A percentile compares a stretch with the other conserved stretches of the same genome.
phyloP scores from a whole-genome alignment of 2,113 vertebrate species.

The Hydrolagus affinis region DNA sequence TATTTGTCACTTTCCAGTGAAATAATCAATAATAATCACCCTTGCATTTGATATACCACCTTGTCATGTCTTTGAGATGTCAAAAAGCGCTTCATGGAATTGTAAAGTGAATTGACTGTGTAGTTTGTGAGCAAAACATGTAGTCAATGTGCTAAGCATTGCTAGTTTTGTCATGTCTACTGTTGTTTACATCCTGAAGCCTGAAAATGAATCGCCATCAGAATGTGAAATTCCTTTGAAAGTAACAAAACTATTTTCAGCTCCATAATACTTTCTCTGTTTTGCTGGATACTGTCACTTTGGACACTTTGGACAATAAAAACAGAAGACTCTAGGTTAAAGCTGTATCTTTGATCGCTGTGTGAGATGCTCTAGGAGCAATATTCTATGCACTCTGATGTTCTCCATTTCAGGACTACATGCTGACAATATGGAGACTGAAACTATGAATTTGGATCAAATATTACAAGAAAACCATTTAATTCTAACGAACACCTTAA shows the following conservation, averaged over 20 bases:
- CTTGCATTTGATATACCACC: no score
- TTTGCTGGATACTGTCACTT: no score
- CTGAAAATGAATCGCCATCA: not conserved
- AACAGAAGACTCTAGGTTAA: conserved; percentile 2
- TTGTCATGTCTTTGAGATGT: no score
- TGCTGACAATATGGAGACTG: not conserved
- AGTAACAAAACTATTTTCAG: not conserved
- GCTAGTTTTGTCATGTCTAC: no score
- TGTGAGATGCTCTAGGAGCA: not conserved
- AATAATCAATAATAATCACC: no score
- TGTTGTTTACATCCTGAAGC: not conserved
- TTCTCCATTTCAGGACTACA: conserved; percentile 1
- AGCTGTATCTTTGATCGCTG: not conserved
- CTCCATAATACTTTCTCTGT: not conserved
- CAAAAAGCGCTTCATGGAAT: no score
- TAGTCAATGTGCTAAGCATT: no score
- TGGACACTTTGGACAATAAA: conserved; percentile 10
- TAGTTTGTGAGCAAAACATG: no score
- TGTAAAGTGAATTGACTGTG: no score
- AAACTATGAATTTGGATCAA: not conserved
- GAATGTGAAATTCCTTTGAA: not conserved
- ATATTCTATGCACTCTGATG: not conserved
- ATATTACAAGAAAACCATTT: not conserved
- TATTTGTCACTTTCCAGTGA: no score
- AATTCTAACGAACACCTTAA: no score